Conservation (phyloP, 2,888 invertebrate species). For the Hartigia nigra region DNA sequence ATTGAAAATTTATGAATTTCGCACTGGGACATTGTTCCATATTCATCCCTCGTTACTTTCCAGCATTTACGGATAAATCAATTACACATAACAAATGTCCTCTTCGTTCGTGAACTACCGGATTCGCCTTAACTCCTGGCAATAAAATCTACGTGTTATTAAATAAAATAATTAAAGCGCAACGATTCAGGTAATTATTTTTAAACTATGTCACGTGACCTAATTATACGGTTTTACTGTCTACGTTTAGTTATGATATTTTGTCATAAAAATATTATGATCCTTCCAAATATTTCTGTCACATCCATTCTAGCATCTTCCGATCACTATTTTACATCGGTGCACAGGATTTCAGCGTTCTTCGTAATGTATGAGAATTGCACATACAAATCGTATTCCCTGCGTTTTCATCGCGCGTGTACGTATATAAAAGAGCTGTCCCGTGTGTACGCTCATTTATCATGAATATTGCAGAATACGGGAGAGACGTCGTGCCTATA, state of each 20-base stretch:
- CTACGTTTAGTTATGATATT: too few relatives aligned
- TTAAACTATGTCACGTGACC: not conserved
- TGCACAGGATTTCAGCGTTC: not conserved
- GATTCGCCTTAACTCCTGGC: not conserved
- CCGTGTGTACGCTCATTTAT: conserved; percentile 38
- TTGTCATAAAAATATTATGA: too few relatives aligned
- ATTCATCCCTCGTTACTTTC: not conserved
- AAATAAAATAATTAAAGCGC: too few relatives aligned
- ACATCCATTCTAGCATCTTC: not conserved
- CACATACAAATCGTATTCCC: conserved; percentile 19
- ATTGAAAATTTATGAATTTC: not conserved
- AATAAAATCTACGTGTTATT: not conserved
- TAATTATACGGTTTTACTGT: not conserved
- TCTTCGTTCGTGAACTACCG: not conserved
- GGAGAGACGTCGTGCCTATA: conserved; percentile 15
- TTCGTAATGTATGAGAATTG: conserved; percentile 17
- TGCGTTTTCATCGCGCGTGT: not conserved
- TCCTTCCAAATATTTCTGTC: not conserved
- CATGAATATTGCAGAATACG: conserved; percentile 40
- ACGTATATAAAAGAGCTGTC: conserved; percentile 13
- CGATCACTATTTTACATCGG: not conserved
- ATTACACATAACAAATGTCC: not conserved
- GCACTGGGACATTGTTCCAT: not conserved
- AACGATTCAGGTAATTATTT: not conserved
- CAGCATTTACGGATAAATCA: not conserved